Conservation (phyloP, 2,113 vertebrate genomes). For the Clupea harengus region DNA sequence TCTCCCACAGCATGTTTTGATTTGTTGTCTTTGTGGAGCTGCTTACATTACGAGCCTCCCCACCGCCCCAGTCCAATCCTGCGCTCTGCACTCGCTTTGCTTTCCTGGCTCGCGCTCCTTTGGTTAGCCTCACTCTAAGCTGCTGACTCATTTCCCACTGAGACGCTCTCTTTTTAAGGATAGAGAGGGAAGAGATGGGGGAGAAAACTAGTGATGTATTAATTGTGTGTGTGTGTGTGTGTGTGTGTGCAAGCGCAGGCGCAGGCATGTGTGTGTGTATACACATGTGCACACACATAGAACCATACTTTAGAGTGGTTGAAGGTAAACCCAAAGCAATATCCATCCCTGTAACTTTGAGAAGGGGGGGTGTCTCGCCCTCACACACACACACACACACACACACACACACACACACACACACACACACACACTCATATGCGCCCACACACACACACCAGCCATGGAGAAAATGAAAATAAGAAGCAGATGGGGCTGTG, state of each 20-base stretch:
- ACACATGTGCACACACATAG: not conserved
- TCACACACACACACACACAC: not conserved
- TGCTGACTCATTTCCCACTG: constrained; percentile 71
- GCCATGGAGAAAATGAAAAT: constrained; percentile 42
- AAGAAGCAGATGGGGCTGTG: constrained; percentile 38
- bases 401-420: not conserved
- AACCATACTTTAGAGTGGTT: constrained; percentile 36
- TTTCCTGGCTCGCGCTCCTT: constrained; percentile 49
- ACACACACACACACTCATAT: not conserved
- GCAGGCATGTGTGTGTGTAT: not conserved
- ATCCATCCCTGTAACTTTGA: constrained; percentile 40
- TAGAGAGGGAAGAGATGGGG: constrained; percentile 27
- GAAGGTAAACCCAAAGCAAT: constrained; percentile 36
- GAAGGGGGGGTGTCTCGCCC: not conserved
- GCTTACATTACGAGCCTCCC: constrained; percentile 49
- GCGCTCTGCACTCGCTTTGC: constrained; percentile 44
- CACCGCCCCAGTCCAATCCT: constrained; percentile 29
- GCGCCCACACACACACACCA: not conserved
- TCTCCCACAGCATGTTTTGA: constrained; percentile 47
- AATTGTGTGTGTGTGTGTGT: constrained; percentile 21
- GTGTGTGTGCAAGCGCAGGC: constrained; percentile 12
- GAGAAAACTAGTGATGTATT: constrained; percentile 5
- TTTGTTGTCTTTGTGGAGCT: constrained; percentile 51
- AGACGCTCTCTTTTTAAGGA: constrained; percentile 50
- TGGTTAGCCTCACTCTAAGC: constrained; percentile 54